Base-by-base conservation (phyloP, 2,888 invertebrate species). In the Eumerus sabulonum region DNA sequence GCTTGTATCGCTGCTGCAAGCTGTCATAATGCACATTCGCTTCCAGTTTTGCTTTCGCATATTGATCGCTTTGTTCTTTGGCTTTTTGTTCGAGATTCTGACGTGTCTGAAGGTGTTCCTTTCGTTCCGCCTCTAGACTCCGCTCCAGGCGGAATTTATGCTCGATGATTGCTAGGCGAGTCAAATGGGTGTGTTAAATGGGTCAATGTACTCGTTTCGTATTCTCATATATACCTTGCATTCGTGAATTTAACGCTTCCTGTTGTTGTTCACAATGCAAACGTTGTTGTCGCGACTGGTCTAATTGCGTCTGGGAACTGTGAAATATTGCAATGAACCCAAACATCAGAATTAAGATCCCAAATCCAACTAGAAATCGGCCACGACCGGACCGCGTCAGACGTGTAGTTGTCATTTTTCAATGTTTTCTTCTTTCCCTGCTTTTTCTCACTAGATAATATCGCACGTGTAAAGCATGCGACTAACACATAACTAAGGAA, bases 251-350 rank as follows among this genome's bases (percentile, higher is more conserved):
- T 47, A 92, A 85, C 53, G 91, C 90, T 82, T 92, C 92, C 82
- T 92, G 91, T 82, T 91, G 91, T 81, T 91, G 91, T 82, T 90
- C 90, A 84, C 92, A 92, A 72, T 90, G 88, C 63, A 90, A 87
- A 79, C 90, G 90, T 44, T 90, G 87, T 83, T 90, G 90, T 83
- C 90, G 89, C 17, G 90, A 89, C 84, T 91, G 91, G 54, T 91
- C 91, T 45, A 92, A 86, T 85, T 92, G 91, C 50, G 90, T 87
- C 83, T 92, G 90, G 7, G 91, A 91, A 85, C 90, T 91, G 84
- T 91, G 92, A 83, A 91, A 92, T 82, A 92, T 90, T 60, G 91
- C 91, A 70, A 92, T 89, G 83, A 92, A 89, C 38, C 90, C 90
- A 17, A 92, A 87, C 81, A 91, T 88, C 62, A 91, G 84, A 66